Evolutionary conservation across 2,888 invertebrate genomes (phyloP).

Genomic region (Dryomyza anilis): DNA sequence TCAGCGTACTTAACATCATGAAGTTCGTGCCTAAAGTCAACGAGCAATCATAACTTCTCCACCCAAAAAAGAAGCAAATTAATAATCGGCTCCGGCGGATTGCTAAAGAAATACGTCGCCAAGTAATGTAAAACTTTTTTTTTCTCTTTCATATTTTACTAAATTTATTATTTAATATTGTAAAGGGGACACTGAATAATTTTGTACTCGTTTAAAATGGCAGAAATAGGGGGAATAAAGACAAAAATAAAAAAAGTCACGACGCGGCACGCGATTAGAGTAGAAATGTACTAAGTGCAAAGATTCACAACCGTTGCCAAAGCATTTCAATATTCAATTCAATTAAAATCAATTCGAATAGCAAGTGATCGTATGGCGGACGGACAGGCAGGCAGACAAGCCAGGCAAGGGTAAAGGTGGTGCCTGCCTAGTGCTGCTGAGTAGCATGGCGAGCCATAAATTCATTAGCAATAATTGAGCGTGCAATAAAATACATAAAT

Average conservation of each 20-base stretch:
- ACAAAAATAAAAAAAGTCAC: too few relatives aligned
- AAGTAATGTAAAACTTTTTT: too few relatives aligned
- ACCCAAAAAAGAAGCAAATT: not conserved
- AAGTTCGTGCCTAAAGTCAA: slow-evolving; percentile 9
- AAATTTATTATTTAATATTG: too few relatives aligned
- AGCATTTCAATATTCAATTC: slow-evolving; percentile 6
- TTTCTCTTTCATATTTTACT: too few relatives aligned
- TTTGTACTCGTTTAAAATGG: too few relatives aligned
- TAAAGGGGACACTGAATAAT: too few relatives aligned
- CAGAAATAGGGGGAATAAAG: too few relatives aligned
- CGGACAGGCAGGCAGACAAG: not conserved
- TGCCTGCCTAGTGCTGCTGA: too few relatives aligned
- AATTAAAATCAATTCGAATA: slow-evolving; percentile 13
- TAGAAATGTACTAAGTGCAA: too few relatives aligned
- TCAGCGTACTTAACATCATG: slow-evolving; percentile 38
- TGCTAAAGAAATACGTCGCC: too few relatives aligned
- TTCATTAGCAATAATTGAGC: slow-evolving; percentile 34
- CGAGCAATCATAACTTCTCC: slow-evolving; percentile 13
- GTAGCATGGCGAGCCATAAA: slow-evolving; percentile 22
- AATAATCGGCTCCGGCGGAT: not conserved
- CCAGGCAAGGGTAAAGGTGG: not conserved
- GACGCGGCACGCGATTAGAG: too few relatives aligned
- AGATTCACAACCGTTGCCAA: too few relatives aligned
- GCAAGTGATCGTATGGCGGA: not conserved
- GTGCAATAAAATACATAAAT: slow-evolving; percentile 19